Conservation (phyloP, 2,113 vertebrate genomes). For the Macquaria australasica region DNA sequence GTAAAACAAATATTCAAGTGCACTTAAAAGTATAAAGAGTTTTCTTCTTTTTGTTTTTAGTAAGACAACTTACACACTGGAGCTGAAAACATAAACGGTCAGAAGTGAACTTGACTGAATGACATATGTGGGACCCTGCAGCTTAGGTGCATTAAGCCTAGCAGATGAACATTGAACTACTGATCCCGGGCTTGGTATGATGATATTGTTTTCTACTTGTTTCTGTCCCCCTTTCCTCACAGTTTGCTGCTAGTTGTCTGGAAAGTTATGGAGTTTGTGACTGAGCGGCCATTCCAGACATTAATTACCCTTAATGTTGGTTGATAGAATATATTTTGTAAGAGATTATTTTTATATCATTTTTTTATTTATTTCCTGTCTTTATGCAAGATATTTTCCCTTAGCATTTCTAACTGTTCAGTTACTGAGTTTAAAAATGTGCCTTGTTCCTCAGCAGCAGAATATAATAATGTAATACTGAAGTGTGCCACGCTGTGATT, state of each 20-base stretch:
- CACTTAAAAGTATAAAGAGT: constrained; percentile 39
- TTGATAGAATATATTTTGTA: constrained; percentile 96
- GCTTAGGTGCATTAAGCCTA: constrained; percentile 21
- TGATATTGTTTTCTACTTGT: constrained; percentile 78
- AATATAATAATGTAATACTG: constrained; percentile 51
- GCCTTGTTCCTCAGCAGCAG: constrained; percentile 46
- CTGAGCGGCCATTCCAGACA: constrained; percentile 81
- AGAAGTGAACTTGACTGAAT: constrained; percentile 14
- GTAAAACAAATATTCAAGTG: constrained; percentile 20
- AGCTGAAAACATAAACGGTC: constrained; percentile 71
- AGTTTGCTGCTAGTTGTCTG: constrained; percentile 94
- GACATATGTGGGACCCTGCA: constrained; percentile 40
- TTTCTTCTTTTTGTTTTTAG: constrained; percentile 16
- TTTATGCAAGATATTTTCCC: constrained; percentile 74
- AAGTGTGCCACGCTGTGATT: constrained; percentile 56
- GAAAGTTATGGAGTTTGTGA: constrained; percentile 81
- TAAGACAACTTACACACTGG: constrained; percentile 79
- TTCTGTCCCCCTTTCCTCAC: constrained; percentile 61
- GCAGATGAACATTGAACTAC: constrained; percentile 66
- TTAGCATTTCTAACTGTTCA: constrained; percentile 48
- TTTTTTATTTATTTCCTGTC: constrained; percentile 91
- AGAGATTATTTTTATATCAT: constrained; percentile 99
- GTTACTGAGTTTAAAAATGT: constrained; percentile 63
- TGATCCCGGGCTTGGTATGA: constrained; percentile 78
- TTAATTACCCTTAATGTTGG: constrained; percentile 84